Evolutionary conservation across 1,140 invertebrate genomes (phyloP), one percentile per base, ranked within the genome.

Genomic region (Physella acuta): DNA sequence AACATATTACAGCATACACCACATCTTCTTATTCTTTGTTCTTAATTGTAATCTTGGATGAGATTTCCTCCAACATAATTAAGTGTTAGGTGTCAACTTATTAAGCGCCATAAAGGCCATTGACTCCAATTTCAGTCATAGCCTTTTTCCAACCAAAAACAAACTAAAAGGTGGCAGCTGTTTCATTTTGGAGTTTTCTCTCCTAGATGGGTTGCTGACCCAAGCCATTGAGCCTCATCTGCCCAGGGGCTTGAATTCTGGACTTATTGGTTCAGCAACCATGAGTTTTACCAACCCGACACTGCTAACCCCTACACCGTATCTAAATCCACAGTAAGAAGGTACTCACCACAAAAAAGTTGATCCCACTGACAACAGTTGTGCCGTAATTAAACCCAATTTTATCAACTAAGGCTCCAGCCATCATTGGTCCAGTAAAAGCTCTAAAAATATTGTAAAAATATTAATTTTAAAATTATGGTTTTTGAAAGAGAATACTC

Each of bases 321-420:
- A 44, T 11, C 8, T 8, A 44, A 44, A 44, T 44, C 8, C 8
- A 44, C 20, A 20, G 20, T 11, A 8, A 11, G 20, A 20, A 44
- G 39, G 39, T 34, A 61, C 59, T 61, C 28, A 61, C 59, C 2
- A 34, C 30, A 37, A 44, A 20, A 37, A 61, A 61, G 28, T 34
- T 17, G 20, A 61, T 34, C 3, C 59, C 33, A 44, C 31, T 34
- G 17, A 61, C 30, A 8, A 37, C 37, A 5, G 37, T 44, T 3
- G 59, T 28, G 2, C 33, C 33, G 1, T 44, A 34, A 4, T 36
- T 20, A 36, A 61, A 61, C 20, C 59, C 59, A 36, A 61, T 20
- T n/a, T 37, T 8, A 20, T 61, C 31, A 3, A 36, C 34, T 1
- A 44, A 2, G 2, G 34, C 37, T 20, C 59, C 37, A 24, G 31